Conservation (phyloP, 2,888 invertebrate species). For the Calephelis perditalis region DNA sequence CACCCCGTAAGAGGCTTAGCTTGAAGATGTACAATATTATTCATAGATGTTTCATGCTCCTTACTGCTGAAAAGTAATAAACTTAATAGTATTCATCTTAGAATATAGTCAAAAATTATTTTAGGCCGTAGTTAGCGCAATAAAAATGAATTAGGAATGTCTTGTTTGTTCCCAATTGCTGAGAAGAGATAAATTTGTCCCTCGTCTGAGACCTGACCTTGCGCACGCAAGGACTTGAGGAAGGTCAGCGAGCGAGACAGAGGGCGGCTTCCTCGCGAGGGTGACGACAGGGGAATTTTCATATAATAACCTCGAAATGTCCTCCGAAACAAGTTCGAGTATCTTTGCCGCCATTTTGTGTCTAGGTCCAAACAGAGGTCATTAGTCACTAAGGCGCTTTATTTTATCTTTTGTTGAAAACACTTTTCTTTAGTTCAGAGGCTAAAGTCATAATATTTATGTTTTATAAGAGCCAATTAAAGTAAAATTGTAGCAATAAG, state of each 20-base stretch:
- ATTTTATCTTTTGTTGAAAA: too few relatives aligned
- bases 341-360: conserved; percentile 31
- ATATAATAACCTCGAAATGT: conserved; percentile 68
- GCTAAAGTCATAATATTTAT: too few relatives aligned
- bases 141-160: conserved; percentile 11
- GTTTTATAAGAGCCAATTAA: too few relatives aligned
- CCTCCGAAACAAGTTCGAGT: conserved; percentile 45
- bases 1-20: too few relatives aligned
- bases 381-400: conserved; percentile 28
- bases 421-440: too few relatives aligned
- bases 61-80: too few relatives aligned
- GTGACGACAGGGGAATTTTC: conserved; percentile 52
- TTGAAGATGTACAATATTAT: too few relatives aligned
- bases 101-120: too few relatives aligned
- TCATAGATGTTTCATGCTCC: too few relatives aligned
- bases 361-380: conserved; percentile 30
- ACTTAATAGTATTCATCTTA: too few relatives aligned
- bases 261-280: conserved; percentile 43
- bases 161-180: conserved; percentile 23
- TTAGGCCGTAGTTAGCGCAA: neutral
- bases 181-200: conserved; percentile 27
- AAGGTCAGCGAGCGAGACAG: conserved; percentile 50
- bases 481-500: too few relatives aligned
- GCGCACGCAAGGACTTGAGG: conserved; percentile 53
- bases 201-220: conserved; percentile 48